phyloP scores from a whole-genome alignment of 30 jellyfish, hydroid and myxozoan genomes.

The Turritopsis rubra region DNA sequence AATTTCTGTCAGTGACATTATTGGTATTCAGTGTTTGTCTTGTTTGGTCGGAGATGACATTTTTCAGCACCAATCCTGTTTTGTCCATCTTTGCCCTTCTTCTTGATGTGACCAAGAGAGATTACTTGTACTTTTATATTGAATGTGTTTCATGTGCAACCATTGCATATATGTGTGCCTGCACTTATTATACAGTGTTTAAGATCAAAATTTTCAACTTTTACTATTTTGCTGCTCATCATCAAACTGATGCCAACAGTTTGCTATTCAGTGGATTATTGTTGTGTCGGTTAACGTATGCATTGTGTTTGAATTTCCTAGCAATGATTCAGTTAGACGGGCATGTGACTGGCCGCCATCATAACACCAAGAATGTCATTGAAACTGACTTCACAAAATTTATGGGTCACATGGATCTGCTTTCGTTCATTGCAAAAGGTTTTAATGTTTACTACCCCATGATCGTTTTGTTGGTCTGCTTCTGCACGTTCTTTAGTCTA shows the following conservation, averaged over 20 bases:
- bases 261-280: slow-evolving; percentile 93
- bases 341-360: slow-evolving; percentile 60
- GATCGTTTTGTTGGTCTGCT: slow-evolving; percentile 72
- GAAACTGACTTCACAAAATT: slow-evolving; percentile 85
- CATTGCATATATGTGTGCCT: slow-evolving; percentile 86
- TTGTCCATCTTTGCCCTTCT: slow-evolving; percentile 81
- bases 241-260: slow-evolving; percentile 98
- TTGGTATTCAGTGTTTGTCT: slow-evolving; percentile 55
- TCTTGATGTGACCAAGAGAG: slow-evolving; percentile 52
- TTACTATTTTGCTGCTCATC: slow-evolving; percentile 89
- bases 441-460: slow-evolving; percentile 87
- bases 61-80: slow-evolving; percentile 85
- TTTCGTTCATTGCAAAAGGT: slow-evolving; percentile 86
- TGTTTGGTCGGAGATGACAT: slow-evolving; percentile 98
- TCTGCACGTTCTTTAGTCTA: slow-evolving; percentile 79
- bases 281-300: slow-evolving; percentile 89
- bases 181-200: slow-evolving; percentile 95
- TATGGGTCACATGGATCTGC: slow-evolving; percentile 97
- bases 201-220: slow-evolving; percentile 85
- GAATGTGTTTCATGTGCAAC: slow-evolving; percentile 91
- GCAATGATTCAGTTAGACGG: slow-evolving; percentile 97
- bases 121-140: slow-evolving; percentile 68
- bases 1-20: slow-evolving; percentile 46
- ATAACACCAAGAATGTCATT: background rate
- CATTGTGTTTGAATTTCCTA: slow-evolving; percentile 76